phyloP scores from a whole-genome alignment of 2,888 invertebrate species.

The Gandaritis pyraliata region DNA sequence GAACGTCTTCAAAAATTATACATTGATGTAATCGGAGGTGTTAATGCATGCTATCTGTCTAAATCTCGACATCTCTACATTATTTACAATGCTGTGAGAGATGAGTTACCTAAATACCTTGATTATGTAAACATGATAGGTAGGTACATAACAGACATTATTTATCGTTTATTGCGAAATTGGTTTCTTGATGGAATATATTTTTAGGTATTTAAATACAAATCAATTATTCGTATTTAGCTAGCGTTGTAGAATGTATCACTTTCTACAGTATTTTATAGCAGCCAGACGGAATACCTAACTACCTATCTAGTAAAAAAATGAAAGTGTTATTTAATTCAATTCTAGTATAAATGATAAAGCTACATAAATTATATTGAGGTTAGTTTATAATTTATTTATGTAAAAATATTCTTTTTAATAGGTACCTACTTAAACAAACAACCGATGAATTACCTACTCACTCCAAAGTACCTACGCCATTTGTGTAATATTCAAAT shows the following conservation, averaged over 20 bases:
- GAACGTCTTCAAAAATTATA: too few species aligned
- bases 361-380: too few species aligned
- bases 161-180: conserved; percentile 10
- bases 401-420: too few species aligned
- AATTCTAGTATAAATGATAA: not conserved
- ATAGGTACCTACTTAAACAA: too few species aligned
- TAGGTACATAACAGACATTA: conserved; percentile 2
- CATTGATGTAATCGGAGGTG: conserved; percentile 18
- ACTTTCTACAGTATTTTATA: conserved; percentile 27
- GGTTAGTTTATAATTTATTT: too few species aligned
- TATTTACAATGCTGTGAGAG: conserved; percentile 20
- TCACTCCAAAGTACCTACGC: too few species aligned
- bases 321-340: conserved; percentile 24
- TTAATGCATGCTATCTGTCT: conserved; percentile 17
- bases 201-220: not conserved
- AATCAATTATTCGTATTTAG: not conserved
- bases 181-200: not conserved
- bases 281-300: not conserved
- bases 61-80: conserved; percentile 19
- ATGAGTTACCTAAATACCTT: conserved; percentile 8
- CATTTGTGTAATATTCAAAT: too few species aligned
- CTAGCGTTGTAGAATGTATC: conserved; percentile 4
- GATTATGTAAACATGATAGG: conserved; percentile 20
- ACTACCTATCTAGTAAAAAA: not conserved
- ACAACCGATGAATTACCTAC: too few species aligned